Evolutionary conservation across 2,797 vertebrate species (phyloP).

Genomic region (Cynopterus sphinx): DNA sequence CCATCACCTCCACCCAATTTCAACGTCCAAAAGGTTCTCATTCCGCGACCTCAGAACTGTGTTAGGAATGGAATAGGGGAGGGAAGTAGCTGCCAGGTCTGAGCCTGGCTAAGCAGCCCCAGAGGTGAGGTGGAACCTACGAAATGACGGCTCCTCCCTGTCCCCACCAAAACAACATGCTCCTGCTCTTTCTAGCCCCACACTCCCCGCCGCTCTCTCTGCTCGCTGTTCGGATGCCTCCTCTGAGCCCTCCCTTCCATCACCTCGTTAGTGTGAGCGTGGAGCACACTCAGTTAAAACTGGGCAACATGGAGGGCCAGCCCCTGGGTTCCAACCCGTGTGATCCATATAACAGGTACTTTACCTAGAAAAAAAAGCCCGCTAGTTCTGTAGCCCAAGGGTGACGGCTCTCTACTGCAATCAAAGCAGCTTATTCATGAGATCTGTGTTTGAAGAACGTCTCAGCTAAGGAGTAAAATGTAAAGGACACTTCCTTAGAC

Average conservation of each 20-base stretch:
- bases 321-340: background rate
- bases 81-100: background rate
- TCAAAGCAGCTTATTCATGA: background rate
- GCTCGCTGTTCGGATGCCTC: background rate
- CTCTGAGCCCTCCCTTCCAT: background rate
- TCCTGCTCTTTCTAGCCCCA: background rate
- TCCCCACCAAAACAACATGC: background rate
- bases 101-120: background rate
- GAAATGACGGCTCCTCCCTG: background rate
- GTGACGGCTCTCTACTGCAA: background rate
- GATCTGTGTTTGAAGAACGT: conserved; percentile 28
- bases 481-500: background rate
- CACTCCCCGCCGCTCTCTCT: background rate
- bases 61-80: background rate
- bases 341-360: background rate
- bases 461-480: background rate
- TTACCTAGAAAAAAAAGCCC: background rate
- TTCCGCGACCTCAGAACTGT: background rate
- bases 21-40: background rate
- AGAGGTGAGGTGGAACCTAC: background rate
- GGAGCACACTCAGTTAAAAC: background rate
- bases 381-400: background rate
- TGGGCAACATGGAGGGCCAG: background rate
- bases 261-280: background rate
- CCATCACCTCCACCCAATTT: background rate